A percentile compares a stretch with the other conserved stretches of the same genome.
Evolutionary conservation across 1,140 invertebrate species (phyloP).

Genomic region (Drosophila triauraria): DNA sequence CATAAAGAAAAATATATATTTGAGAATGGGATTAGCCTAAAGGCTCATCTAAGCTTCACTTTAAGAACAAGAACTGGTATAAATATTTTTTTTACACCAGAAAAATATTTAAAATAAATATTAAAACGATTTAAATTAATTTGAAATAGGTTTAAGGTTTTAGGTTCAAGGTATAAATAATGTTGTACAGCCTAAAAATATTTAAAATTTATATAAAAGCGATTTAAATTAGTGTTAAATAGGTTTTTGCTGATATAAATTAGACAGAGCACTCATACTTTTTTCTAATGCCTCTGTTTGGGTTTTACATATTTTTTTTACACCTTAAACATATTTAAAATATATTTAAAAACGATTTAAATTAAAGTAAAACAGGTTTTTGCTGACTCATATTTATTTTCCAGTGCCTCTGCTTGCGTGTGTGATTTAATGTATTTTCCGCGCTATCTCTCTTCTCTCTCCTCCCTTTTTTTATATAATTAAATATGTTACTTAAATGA

Average conservation of each 20-base stretch:
- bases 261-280: no score
- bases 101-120: background rate
- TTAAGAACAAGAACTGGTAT: background rate
- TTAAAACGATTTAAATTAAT: background rate
- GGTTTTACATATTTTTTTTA: no score
- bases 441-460: conserved; percentile 25
- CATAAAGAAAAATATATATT: background rate
- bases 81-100: no score
- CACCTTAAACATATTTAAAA: background rate
- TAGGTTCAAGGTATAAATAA: no score
- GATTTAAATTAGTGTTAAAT: no score
- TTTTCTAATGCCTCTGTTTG: no score
- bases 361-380: no score
- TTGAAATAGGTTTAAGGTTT: no score
- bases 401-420: background rate
- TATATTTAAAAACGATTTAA: background rate
- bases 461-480: conserved; percentile 34
- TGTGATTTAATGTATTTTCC: conserved; percentile 23
- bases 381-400: background rate
- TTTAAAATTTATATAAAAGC: no score
- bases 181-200: no score
- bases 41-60: background rate
- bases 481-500: conserved; percentile 58
- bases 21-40: background rate
- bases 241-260: no score